phyloP scores from a whole-genome alignment of 2,113 vertebrate species.

The Poeciliopsis occidentalis region DNA sequence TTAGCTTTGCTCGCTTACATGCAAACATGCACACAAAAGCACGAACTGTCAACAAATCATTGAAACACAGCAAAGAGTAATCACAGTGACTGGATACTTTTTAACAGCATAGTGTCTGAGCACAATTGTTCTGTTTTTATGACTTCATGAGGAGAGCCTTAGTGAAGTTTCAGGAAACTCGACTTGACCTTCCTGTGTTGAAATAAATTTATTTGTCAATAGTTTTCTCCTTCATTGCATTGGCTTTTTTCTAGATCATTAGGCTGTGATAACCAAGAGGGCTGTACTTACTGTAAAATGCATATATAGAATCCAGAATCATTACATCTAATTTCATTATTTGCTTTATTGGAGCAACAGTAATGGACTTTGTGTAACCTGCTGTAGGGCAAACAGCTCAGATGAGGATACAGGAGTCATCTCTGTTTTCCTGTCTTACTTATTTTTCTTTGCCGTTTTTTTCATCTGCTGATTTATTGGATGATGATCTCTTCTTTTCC shows the following conservation, averaged over 20 bases:
- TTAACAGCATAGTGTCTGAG: neutral
- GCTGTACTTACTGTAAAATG: conserved; percentile 50
- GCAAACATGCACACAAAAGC: conserved; percentile 6
- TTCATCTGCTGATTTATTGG: conserved; percentile 64
- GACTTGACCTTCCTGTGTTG: conserved; percentile 9
- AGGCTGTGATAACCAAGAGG: conserved; percentile 21
- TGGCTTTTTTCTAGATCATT: conserved; percentile 45
- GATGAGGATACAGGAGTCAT: conserved; percentile 18
- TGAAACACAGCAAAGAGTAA: conserved; percentile 1
- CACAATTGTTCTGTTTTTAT: conserved; percentile 15
- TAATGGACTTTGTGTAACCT: conserved; percentile 25
- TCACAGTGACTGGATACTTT: neutral
- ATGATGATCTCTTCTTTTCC: conserved; percentile 54
- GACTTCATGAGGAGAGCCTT: conserved; percentile 11
- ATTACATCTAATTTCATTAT: conserved; percentile 49
- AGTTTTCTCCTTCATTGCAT: conserved; percentile 26
- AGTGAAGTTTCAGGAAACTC: conserved; percentile 9
- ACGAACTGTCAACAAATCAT: neutral
- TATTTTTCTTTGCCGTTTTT: conserved; percentile 25
- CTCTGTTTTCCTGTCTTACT: conserved; percentile 27
- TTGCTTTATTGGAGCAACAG: conserved; percentile 43
- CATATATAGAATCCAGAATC: conserved; percentile 40
- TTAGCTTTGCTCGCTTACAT: conserved; percentile 5
- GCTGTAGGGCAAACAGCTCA: conserved; percentile 42
- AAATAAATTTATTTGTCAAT: conserved; percentile 33